Conservation (phyloP, 35 echinoderm and acorn worm genomes). For the Heliocidaris tuberculata region DNA sequence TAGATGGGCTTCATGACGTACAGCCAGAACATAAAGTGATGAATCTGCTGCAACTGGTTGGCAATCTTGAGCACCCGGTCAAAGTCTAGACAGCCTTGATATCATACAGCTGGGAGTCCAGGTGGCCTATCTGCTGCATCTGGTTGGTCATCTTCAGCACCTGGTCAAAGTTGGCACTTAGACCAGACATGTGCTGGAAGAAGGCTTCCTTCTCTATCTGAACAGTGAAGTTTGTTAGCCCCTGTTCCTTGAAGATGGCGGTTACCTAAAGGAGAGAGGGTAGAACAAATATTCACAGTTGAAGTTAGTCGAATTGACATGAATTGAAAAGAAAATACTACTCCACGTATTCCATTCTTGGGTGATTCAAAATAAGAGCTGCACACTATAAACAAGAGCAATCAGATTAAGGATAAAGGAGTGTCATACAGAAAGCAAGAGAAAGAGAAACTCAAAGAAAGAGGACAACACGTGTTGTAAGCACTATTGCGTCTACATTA, state of each 20-base stretch:
- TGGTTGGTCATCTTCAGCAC: slow-evolving; percentile 67
- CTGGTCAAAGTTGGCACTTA: slow-evolving; percentile 89
- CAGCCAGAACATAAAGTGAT: no score
- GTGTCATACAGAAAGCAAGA: no score
- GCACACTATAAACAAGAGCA: no score
- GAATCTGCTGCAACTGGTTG: no score
- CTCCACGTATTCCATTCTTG: not conserved
- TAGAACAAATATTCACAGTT: not conserved
- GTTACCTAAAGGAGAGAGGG: slow-evolving; percentile 58
- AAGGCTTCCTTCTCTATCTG: slow-evolving; percentile 94
- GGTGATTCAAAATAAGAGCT: not conserved
- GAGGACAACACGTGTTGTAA: no score
- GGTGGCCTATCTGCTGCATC: slow-evolving; percentile 38
- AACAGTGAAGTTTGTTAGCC: slow-evolving; percentile 83
- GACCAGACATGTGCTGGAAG: slow-evolving; percentile 97
- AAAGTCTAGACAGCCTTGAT: slow-evolving; percentile 79
- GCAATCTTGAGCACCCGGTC: not conserved
- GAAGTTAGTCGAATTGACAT: not conserved
- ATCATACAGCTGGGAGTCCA: slow-evolving; percentile 55
- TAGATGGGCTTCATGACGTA: no score
- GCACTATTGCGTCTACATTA: no score
- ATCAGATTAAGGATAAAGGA: no score
- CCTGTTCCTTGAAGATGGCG: slow-evolving; percentile 87
- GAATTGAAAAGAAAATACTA: not conserved
- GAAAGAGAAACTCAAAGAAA: no score